These are phyloP conservation scores for Orussus abietinus DNA, from an alignment of 1,140 invertebrate species.

Conservation along the genomic window DNA sequence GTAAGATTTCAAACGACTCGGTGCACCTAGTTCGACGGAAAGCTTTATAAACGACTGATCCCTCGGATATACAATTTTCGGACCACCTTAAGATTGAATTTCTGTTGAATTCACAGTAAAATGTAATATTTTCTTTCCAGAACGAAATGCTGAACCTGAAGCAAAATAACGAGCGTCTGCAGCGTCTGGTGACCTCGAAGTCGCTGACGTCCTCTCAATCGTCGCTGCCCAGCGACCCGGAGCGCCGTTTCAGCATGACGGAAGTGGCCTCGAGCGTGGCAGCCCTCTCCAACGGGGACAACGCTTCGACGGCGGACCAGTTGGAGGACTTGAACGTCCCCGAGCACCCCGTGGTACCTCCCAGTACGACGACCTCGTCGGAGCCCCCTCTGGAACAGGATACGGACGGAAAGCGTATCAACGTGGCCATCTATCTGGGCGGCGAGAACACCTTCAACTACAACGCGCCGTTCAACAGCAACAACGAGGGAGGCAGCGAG, in stretches of 20 bases:
- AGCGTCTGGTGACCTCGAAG: constrained; percentile 78
- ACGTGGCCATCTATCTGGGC: constrained; percentile 78
- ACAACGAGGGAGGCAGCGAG: constrained; percentile 53
- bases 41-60: too few relatives aligned
- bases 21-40: too few relatives aligned
- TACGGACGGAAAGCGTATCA: constrained; percentile 82
- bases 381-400: constrained; percentile 61
- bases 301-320: constrained; percentile 44
- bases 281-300: constrained; percentile 47
- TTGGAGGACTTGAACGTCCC: constrained; percentile 52
- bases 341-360: constrained; percentile 51
- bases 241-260: constrained; percentile 60
- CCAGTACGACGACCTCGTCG: constrained; percentile 54
- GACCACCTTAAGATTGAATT: too few relatives aligned
- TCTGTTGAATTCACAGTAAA: too few relatives aligned
- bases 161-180: constrained; percentile 93
- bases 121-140: constrained; percentile 54
- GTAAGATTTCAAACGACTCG: too few relatives aligned
- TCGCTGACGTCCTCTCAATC: constrained; percentile 77
- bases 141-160: constrained; percentile 95
- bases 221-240: constrained; percentile 60
- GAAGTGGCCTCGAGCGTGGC: constrained; percentile 48
- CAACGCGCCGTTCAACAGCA: constrained; percentile 36
- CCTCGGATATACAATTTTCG: too few relatives aligned
- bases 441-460: constrained; percentile 71